These are phyloP conservation scores for Pantala flavescens DNA, from an alignment of 1,140 invertebrate species.

Conservation along the genomic window DNA sequence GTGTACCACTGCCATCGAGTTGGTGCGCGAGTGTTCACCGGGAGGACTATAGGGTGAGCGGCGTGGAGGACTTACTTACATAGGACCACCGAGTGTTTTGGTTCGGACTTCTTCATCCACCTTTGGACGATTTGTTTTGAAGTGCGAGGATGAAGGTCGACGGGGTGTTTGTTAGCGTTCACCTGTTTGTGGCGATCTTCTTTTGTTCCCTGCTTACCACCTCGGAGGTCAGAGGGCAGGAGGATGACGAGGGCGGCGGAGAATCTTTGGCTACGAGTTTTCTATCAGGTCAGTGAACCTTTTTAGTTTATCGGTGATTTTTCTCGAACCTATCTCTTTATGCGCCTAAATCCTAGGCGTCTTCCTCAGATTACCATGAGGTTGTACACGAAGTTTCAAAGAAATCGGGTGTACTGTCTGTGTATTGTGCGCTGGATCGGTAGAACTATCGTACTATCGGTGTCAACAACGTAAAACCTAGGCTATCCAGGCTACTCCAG, in stretches of 20 bases:
- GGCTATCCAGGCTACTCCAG: too few relatives aligned
- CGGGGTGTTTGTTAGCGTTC: not conserved
- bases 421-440: too few relatives aligned
- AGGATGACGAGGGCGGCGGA: not conserved
- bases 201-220: not conserved
- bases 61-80: too few relatives aligned
- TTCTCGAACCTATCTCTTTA: too few relatives aligned
- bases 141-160: slow-evolving; percentile 1
- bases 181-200: not conserved
- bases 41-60: not conserved
- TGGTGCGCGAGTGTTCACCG: not conserved
- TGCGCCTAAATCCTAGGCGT: too few relatives aligned
- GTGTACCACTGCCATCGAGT: not conserved
- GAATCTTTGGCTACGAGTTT: not conserved
- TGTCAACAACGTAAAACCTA: too few relatives aligned
- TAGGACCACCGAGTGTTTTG: not conserved
- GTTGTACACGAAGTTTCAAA: too few relatives aligned
- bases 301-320: not conserved
- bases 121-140: not conserved
- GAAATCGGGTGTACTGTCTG: too few relatives aligned
- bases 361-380: too few relatives aligned
- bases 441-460: too few relatives aligned
- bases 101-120: not conserved
- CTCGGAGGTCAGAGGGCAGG: not conserved
- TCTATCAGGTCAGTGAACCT: not conserved